A percentile compares a stretch with the other conserved stretches of the same genome.
phyloP scores from a whole-genome alignment of 2,797 vertebrate genomes.

The Novumbra hubbsi region DNA sequence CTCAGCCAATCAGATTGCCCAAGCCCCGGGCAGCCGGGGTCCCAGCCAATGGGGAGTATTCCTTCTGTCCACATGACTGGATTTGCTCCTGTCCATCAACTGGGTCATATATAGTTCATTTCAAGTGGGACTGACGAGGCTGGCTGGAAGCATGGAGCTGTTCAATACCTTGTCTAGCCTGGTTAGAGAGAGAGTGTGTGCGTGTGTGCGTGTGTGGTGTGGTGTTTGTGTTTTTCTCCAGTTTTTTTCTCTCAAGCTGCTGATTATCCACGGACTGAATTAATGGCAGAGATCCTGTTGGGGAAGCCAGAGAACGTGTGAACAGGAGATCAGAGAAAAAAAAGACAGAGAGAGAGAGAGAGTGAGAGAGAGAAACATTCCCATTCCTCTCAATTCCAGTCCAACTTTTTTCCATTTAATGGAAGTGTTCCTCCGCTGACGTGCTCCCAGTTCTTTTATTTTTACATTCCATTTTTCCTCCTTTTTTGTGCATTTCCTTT shows the following conservation, averaged over 20 bases:
- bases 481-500: not conserved
- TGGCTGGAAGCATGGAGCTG: constrained; percentile 66
- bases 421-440: not conserved
- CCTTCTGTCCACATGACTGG: constrained; percentile 74
- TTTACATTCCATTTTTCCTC: not conserved
- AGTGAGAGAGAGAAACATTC: constrained; percentile 19
- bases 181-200: constrained; percentile 7
- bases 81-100: constrained; percentile 80
- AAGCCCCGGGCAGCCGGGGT: constrained; percentile 57
- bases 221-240: not conserved
- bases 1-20: constrained; percentile 67
- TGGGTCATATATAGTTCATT: constrained; percentile 86
- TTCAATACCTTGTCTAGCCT: constrained; percentile 61
- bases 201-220: not conserved
- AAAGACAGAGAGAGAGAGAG: constrained; percentile 3
- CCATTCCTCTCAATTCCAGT: constrained; percentile 36
- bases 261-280: constrained; percentile 43
- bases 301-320: constrained; percentile 43
- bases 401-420: constrained; percentile 31
- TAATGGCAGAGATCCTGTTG: constrained; percentile 44
- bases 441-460: not conserved
- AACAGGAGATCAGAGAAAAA: constrained; percentile 28
- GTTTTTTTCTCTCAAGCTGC: constrained; percentile 27
- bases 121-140: constrained; percentile 72
- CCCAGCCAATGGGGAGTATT: constrained; percentile 73